A percentile compares a stretch with the other conserved stretches of the same genome.
Evolutionary conservation across 2,113 vertebrate species (phyloP).

Genomic region (Rhegmatorhina hoffmannsi): DNA sequence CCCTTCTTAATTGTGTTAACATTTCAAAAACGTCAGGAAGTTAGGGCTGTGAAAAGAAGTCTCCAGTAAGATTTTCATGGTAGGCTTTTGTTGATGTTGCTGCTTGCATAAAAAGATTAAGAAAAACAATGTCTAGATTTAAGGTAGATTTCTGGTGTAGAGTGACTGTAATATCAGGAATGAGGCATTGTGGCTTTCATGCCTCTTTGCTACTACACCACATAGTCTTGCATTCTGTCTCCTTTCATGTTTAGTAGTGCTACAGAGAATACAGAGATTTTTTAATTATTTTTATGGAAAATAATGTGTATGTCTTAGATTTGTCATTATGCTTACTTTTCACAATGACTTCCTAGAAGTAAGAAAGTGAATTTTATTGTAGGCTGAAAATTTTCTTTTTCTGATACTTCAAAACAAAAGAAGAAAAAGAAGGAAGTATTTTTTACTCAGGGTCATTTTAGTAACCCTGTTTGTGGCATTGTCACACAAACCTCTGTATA

Average conservation of each 20-base stretch:
- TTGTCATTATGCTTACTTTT: not conserved
- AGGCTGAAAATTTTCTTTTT: not conserved
- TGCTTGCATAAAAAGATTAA: not conserved
- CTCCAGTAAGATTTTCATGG: not conserved
- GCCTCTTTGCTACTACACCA: not conserved
- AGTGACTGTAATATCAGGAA: not conserved
- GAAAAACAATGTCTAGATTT: not conserved
- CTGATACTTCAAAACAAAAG: not conserved
- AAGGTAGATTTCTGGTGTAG: not conserved
- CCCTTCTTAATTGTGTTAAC: not conserved
- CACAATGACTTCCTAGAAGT: not conserved
- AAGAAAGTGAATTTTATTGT: not conserved
- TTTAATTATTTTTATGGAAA: not conserved
- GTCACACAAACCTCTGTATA: not conserved
- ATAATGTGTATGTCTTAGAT: not conserved
- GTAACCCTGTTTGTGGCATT: not conserved
- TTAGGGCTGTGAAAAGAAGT: not conserved
- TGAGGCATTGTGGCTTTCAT: not conserved
- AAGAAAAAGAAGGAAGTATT: not conserved
- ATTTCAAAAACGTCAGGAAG: conserved; percentile 9
- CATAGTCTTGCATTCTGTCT: not conserved
- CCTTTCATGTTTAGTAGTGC: not conserved
- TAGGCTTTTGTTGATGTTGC: not conserved
- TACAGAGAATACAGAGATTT: not conserved
- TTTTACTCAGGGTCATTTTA: not conserved